Percentiles rank a stretch among this genome's conserved stretches.
Evolutionary conservation across 1,140 invertebrate species (phyloP).

Genomic region (Lepidotrigona ventralis): DNA sequence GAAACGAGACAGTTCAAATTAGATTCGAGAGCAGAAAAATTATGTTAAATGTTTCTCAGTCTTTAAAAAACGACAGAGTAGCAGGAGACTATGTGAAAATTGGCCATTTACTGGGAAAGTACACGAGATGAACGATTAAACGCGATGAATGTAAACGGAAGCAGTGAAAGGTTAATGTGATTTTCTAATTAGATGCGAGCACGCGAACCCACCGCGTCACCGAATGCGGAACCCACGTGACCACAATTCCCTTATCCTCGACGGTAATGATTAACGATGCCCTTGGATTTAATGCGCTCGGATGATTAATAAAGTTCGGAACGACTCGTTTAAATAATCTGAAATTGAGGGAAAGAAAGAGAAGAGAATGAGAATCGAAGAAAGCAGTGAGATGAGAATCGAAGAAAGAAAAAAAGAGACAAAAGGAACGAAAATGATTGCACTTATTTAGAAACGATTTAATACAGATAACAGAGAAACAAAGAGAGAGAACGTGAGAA

Average conservation of each 20-base stretch:
- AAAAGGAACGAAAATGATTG: background rate
- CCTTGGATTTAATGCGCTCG: background rate
- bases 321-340: background rate
- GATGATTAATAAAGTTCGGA: constrained; percentile 24
- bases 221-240: constrained; percentile 1
- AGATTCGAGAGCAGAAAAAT: background rate
- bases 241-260: background rate
- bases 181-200: constrained; percentile 10
- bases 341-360: too few relatives aligned
- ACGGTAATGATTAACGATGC: constrained; percentile 19
- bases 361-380: background rate
- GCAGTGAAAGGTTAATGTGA: constrained; percentile 7
- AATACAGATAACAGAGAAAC: too few relatives aligned
- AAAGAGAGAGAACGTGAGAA: background rate
- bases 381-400: background rate
- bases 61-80: too few relatives aligned
- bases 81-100: background rate
- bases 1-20: background rate
- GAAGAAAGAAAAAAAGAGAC: background rate
- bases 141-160: constrained; percentile 5
- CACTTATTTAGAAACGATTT: background rate
- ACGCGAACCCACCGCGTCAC: constrained; percentile 16
- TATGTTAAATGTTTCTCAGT: too few relatives aligned
- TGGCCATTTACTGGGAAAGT: background rate
- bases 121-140: background rate